Base-by-base conservation (phyloP, 1,140 invertebrate genomes). In the Ceratina australensis region DNA sequence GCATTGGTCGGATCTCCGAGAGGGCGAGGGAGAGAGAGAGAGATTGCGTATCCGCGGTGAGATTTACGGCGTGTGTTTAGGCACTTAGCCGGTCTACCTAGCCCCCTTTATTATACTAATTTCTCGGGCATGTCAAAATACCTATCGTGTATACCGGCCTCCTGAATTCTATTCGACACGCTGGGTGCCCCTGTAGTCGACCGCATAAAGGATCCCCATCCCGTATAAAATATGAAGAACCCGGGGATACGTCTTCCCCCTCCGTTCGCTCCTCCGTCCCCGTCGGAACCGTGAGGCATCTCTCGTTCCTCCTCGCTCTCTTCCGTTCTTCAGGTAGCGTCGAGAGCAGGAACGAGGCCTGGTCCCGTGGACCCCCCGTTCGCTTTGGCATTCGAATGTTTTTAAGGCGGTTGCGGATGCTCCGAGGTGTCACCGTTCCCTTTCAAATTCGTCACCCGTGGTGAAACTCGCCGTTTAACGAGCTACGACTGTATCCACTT, bases 61-160 rank as follows among this genome's bases (percentile, higher is more conserved):
- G 86, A 92, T 92, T 91, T 91, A 91, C 89, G 88, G 86, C 90
- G 88, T 90, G 89, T 91, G 89, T 90, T 91, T 91, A 90, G 90
- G 87, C 85, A 87, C 86, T 89, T 86, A 83, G 82, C 54, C 81
- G 82, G 81, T 86, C 84, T 82, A 86, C 77, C 79, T 73, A 72
- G 79, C 47, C 82, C 85, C 86, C 87, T 91, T 92, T 91, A 92
- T 92, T 91, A 92, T 92, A 91, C 90, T 91, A 92, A 92, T 92
- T 92, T 92, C 89, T 89, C 81, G 89, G 87, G 84, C 81, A 89
- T 87, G 90, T 92, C 90, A 92, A 92, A 92, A 91, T 91, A 92
- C 75, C 86, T 87, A 87, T 89, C 83, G 60, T 71, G 52, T 54
- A 54, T 81, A 81, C 69, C 79, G 78, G 82, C 84, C 83, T 89